Base-by-base conservation (phyloP, 2,888 invertebrate genomes). In the Agriotes lineatus region DNA sequence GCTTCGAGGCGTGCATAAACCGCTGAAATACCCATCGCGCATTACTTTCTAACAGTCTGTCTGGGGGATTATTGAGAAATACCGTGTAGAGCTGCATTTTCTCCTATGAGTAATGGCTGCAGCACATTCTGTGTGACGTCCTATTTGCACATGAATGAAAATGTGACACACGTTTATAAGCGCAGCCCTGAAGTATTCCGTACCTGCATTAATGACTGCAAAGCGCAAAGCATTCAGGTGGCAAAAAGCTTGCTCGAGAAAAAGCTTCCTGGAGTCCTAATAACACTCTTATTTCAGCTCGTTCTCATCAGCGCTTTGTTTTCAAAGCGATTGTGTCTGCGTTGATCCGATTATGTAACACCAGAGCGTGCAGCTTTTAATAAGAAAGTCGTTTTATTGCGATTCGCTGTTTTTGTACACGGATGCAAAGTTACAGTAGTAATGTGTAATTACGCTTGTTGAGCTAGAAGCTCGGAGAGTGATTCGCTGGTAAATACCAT, bases 301-400 rank as follows among this genome's bases (percentile, higher is more conserved):
- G 50, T 62, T 69, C 72, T 72, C 72, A 70, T 72, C 72, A 71
- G 56, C 10, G 67, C 67, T 69, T 72, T 72, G 71, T 74, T 74
- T 71, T 72, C 60, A 58, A 56, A 62, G 69, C 70, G 71, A 71
- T 72, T 72, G 69, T 74, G 71, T 70, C 70, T 58, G 65, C 33
- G 45, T 57, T 72, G 72, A 74, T 74, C 72, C 67, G 71, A 74
- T 74, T 72, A 74, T 67, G 69, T 62, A 65, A 60, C 66, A 69
- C 65, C 64, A 59, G 57, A 68, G 69, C 70, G 66, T 67, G 65
- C 56, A 57, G 48, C 65, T 44, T 57, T 69, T 64, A 64, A 66
- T 39, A 57, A 69, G 44, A 66, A 18, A 52, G 52, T 16, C 6
- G 50, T 50, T 50, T 50, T 50, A 16, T 50, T 50, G 30, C 25